These are phyloP conservation scores for Coenonympha glycerion DNA, from an alignment of 2,888 invertebrate species.

Conservation along the genomic window DNA sequence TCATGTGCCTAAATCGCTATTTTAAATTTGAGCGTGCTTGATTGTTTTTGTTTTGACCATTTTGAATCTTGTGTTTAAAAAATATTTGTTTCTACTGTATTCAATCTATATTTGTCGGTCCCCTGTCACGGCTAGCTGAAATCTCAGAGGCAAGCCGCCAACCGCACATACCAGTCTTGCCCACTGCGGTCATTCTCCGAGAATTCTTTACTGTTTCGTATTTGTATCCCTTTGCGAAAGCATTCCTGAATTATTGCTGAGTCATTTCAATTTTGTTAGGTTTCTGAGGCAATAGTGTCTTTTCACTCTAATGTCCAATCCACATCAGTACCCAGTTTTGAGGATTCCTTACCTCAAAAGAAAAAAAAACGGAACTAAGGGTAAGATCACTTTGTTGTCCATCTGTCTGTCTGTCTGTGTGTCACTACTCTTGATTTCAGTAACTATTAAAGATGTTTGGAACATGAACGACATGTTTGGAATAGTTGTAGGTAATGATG, in stretches of 20 bases:
- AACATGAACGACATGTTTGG: no score
- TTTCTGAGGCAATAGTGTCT: not conserved
- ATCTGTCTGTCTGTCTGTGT: no score
- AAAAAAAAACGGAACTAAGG: no score
- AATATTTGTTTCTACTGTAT: slow-evolving; percentile 5
- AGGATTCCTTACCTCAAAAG: no score
- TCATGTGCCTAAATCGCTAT: not conserved
- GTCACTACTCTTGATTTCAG: no score
- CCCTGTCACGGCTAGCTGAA: slow-evolving; percentile 35
- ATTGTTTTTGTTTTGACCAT: no score
- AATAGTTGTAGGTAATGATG: no score
- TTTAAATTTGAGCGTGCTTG: not conserved
- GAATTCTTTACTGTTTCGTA: slow-evolving; percentile 47
- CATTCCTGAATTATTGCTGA: not conserved
- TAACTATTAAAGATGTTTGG: no score
- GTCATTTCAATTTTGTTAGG: not conserved
- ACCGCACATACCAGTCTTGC: slow-evolving; percentile 59
- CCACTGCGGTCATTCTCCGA: slow-evolving; percentile 51
- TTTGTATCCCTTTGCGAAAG: slow-evolving; percentile 1
- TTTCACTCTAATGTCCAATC: not conserved
- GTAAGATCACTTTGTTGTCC: no score
- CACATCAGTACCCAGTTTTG: no score
- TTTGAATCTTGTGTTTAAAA: not conserved
- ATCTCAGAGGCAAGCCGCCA: slow-evolving; percentile 53
- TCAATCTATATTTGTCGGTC: slow-evolving; percentile 14